phyloP scores from a whole-genome alignment of 2,113 vertebrate species.

The Apteryx mantelli region DNA sequence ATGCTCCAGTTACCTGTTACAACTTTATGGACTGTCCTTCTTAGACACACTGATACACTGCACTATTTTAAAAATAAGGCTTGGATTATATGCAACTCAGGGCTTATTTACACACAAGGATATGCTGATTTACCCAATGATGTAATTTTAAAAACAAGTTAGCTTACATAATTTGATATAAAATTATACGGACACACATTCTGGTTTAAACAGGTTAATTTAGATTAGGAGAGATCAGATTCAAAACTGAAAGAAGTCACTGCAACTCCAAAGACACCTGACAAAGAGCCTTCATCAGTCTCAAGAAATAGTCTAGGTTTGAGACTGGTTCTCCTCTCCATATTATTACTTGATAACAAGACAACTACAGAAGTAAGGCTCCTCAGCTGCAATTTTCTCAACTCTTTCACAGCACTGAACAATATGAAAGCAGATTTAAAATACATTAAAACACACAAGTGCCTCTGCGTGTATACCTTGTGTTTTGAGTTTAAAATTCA shows the following conservation, averaged over 20 bases:
- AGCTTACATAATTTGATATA: neutral
- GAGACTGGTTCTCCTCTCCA: neutral
- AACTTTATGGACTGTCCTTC: neutral
- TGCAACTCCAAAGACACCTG: neutral
- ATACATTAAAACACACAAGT: neutral
- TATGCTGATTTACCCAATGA: neutral
- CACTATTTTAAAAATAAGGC: neutral
- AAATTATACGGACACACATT: neutral
- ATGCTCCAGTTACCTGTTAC: neutral
- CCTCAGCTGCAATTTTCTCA: neutral
- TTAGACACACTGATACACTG: neutral
- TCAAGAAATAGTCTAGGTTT: neutral
- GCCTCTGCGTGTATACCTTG: accelerated
- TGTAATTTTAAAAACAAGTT: neutral
- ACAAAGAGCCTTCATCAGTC: neutral
- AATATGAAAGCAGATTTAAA: neutral
- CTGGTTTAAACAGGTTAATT: neutral
- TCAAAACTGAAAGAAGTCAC: neutral
- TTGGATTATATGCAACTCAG: neutral
- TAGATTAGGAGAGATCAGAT: neutral
- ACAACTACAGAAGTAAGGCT: neutral
- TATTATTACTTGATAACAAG: neutral
- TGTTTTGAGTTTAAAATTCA: neutral
- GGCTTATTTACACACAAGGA: neutral
- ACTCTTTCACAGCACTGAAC: neutral